phyloP scores from a whole-genome alignment of 2,888 invertebrate genomes.

The Tipula vernalis region DNA sequence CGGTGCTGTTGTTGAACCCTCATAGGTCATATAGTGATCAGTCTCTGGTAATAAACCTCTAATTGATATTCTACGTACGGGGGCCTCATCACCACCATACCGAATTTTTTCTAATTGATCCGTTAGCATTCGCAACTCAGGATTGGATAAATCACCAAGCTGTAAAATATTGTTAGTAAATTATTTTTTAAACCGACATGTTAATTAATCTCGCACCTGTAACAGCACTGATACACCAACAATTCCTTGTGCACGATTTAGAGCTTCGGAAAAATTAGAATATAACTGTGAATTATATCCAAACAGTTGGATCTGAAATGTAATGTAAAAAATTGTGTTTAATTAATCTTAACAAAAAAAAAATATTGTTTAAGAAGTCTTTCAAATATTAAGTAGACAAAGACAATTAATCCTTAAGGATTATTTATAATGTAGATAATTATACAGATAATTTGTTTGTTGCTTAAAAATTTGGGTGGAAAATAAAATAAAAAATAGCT shows the following conservation, averaged over 20 bases:
- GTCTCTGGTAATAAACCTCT: slow-evolving; percentile 83
- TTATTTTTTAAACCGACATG: background rate
- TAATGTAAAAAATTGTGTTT: background rate
- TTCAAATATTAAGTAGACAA: background rate
- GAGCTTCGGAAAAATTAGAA: slow-evolving; percentile 89
- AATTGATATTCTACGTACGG: slow-evolving; percentile 74
- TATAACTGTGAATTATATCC: slow-evolving; percentile 97
- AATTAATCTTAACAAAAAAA: background rate
- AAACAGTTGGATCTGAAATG: slow-evolving; percentile 88
- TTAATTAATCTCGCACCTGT: slow-evolving; percentile 50
- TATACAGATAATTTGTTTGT: background rate
- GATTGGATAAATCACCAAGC: slow-evolving; percentile 86
- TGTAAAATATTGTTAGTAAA: slow-evolving; percentile 29
- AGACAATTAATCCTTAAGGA: background rate
- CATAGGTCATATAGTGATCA: slow-evolving; percentile 95
- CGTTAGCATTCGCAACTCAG: slow-evolving; percentile 79
- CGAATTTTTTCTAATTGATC: slow-evolving; percentile 86
- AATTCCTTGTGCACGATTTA: slow-evolving; percentile 88
- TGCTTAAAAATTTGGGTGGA: no score
- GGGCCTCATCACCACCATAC: slow-evolving; percentile 79
- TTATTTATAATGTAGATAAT: background rate
- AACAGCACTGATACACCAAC: slow-evolving; percentile 87
- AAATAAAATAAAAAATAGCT: slow-evolving; percentile 24
- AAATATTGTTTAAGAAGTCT: background rate
- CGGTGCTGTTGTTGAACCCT: slow-evolving; percentile 93